Evolutionary conservation across 2,113 vertebrate genomes (phyloP), one percentile per base, ranked within the genome.

Genomic region (Peromyscus leucopus): DNA sequence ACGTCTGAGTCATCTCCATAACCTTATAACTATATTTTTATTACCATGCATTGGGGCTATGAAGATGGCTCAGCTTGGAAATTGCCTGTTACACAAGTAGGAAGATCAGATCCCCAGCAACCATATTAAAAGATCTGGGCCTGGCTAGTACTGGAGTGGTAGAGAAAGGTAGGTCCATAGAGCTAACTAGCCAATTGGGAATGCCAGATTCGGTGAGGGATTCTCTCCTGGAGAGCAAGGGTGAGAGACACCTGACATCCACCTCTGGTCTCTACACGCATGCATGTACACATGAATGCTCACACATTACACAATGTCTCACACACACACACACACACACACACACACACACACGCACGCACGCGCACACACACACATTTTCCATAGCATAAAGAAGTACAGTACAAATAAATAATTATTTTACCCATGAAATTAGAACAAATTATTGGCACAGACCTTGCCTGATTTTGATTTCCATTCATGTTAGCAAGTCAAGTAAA

Each of bases 391-490:
- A 19, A 82, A 96, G 10, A 2, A 72, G 86, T 80, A 33, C 92
- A 88, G 13, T 88, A 75, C 2, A 65, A 76, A 69, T 96, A n/a
- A 91, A 31, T 57, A 89, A 61, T 95, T n/a, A 48, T 80, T 69
- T 94, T 86, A 39, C 12, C 28, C 15, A n/a, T 55, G 69, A 31
- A 82, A 85, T 31, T 90, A 55, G 74, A 28, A 21, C 69, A n/a
- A 89, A 9, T 75, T 96, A 42, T 65, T 12, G 13, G 46, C 2
- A 71, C 2, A 63, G 28, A 39, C 22, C 71, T 95, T 94, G 48
- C 28, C 55, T 96, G 21, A 83, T 79, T 92, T 97, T 95, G 28
- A 86, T 1, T 91, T 89, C 39, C 42, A 89, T 94, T 90, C n/a
- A 39, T 65, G 26, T 75, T 59, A 69, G 57, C 57, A 84, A 48